Evolutionary conservation across 2,113 vertebrate genomes (phyloP).

Genomic region (Periophthalmus modestus): DNA sequence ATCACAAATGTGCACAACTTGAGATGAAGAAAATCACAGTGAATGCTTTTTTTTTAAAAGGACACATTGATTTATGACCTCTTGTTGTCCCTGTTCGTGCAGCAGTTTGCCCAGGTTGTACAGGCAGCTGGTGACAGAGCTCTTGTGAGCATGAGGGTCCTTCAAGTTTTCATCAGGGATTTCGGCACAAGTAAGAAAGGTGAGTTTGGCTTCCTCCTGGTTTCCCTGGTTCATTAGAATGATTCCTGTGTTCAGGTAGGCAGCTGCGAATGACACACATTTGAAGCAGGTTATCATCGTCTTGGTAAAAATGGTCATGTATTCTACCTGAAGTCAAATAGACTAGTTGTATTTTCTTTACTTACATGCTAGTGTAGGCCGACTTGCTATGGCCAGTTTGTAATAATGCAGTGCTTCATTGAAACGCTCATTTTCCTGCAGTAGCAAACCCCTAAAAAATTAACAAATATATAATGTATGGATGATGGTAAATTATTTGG

Average conservation of each 20-base stretch:
- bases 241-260: slow-evolving; percentile 98
- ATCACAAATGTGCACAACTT: slow-evolving; percentile 1
- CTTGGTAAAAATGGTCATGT: neutral
- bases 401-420: slow-evolving; percentile 94
- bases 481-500: too few relatives aligned
- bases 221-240: slow-evolving; percentile 96
- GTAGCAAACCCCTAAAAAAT: slow-evolving; percentile 87
- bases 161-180: slow-evolving; percentile 98
- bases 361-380: slow-evolving; percentile 97
- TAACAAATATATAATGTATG: neutral
- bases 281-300: neutral
- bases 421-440: slow-evolving; percentile 92
- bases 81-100: slow-evolving; percentile 93
- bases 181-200: slow-evolving; percentile 93
- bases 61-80: slow-evolving; percentile 73
- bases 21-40: neutral
- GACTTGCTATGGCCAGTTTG: slow-evolving; percentile 93
- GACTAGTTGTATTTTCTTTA: slow-evolving; percentile 31
- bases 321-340: neutral
- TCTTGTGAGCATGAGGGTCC: slow-evolving; percentile 97
- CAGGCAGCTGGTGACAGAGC: slow-evolving; percentile 97
- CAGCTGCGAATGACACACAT: slow-evolving; percentile 75
- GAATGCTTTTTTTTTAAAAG: neutral
- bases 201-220: slow-evolving; percentile 89
- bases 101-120: slow-evolving; percentile 98